Evolutionary conservation across 2,888 invertebrate genomes (phyloP).

Genomic region (Pharmacophagus antenor): DNA sequence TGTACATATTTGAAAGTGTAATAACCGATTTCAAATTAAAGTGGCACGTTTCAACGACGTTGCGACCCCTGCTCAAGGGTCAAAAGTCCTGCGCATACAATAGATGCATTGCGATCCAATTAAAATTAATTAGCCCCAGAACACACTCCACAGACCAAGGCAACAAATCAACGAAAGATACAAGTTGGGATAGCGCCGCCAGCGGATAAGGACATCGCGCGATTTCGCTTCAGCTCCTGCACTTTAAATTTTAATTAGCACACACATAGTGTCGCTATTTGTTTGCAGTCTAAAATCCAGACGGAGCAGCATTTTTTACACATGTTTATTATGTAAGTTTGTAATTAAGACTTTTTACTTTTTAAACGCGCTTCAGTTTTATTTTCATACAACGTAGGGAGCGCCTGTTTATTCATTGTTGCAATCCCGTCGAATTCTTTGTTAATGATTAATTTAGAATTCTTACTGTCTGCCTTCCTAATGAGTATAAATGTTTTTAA

Average conservation of each 20-base stretch:
- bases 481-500: too few species aligned
- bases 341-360: constrained; percentile 29
- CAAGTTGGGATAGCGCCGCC: constrained; percentile 59
- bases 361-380: constrained; percentile 20
- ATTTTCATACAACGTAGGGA: constrained; percentile 10
- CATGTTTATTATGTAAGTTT: constrained; percentile 29
- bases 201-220: constrained; percentile 56
- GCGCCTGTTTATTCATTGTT: constrained; percentile 13
- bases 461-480: too few species aligned
- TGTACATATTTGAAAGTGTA: constrained; percentile 25
- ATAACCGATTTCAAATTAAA: constrained; percentile 30
- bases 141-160: constrained; percentile 67
- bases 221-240: constrained; percentile 39
- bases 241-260: constrained; percentile 45
- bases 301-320: constrained; percentile 26
- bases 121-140: constrained; percentile 77
- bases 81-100: constrained; percentile 52
- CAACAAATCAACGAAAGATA: constrained; percentile 74
- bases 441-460: not conserved
- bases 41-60: constrained; percentile 39
- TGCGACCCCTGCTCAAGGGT: constrained; percentile 53
- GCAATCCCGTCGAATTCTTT: constrained; percentile 2
- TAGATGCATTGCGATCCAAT: constrained; percentile 62
- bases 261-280: constrained; percentile 42
- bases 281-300: constrained; percentile 29